phyloP scores from a whole-genome alignment of 2,888 invertebrate species.

The Cephus sareptanus region DNA sequence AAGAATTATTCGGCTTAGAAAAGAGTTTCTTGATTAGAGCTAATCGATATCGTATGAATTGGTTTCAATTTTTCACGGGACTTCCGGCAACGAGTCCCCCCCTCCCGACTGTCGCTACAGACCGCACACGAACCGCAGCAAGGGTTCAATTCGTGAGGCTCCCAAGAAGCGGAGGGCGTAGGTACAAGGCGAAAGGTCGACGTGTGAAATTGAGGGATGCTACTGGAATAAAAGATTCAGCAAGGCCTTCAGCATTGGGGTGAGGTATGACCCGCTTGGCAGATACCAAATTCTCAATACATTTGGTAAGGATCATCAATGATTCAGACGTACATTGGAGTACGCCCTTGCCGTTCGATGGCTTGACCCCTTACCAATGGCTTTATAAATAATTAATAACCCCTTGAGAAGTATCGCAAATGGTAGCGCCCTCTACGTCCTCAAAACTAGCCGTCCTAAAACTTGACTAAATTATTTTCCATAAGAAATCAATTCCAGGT shows the following conservation, averaged over 20 bases:
- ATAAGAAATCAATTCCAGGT: not conserved
- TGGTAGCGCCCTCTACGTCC: not conserved
- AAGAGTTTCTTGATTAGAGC: not conserved
- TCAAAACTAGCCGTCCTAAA: not conserved
- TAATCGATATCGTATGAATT: not conserved
- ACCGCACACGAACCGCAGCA: not conserved
- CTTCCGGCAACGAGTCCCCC: not conserved
- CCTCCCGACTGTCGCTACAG: not conserved
- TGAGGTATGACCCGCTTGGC: slow-evolving; percentile 1
- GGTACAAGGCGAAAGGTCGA: not conserved
- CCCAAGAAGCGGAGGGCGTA: not conserved
- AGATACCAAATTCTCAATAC: slow-evolving; percentile 3
- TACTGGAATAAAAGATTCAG: slow-evolving; percentile 4
- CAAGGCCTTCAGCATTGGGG: not conserved
- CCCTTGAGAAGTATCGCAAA: not conserved
- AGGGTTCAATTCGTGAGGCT: not conserved
- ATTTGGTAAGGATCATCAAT: slow-evolving; percentile 18
- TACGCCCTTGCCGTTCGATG: slow-evolving; percentile 16
- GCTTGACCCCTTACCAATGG: not conserved
- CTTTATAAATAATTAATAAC: not conserved
- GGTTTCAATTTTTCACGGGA: not conserved
- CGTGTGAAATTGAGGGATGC: slow-evolving; percentile 8
- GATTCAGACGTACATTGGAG: slow-evolving; percentile 22
- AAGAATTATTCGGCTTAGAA: not conserved
- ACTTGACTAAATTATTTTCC: not conserved